Evolutionary conservation across 2,888 invertebrate species (phyloP).

Genomic region (Caprella mutica): DNA sequence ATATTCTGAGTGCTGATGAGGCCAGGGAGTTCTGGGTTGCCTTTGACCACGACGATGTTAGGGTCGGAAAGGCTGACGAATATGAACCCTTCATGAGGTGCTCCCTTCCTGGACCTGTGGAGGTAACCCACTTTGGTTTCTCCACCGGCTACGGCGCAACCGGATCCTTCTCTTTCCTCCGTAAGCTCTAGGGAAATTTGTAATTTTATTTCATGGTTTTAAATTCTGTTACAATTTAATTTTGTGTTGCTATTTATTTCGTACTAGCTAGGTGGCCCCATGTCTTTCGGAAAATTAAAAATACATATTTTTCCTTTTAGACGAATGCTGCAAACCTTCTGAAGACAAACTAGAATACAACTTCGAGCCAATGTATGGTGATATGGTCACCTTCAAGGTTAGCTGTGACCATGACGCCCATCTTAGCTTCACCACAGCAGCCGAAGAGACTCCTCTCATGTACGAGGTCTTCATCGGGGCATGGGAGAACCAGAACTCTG

Average conservation of each 20-base stretch:
- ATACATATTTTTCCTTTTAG: slow-evolving; percentile 11
- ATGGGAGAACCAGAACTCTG: slow-evolving; percentile 33
- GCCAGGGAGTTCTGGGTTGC: slow-evolving; percentile 53
- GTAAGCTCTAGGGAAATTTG: slow-evolving; percentile 11
- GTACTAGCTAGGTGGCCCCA: not conserved
- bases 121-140: slow-evolving; percentile 27
- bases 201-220: not conserved
- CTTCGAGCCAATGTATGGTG: slow-evolving; percentile 28
- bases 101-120: slow-evolving; percentile 21
- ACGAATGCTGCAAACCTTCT: slow-evolving; percentile 13
- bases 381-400: slow-evolving; percentile 29
- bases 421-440: slow-evolving; percentile 27
- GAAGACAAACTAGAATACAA: slow-evolving; percentile 29
- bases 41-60: slow-evolving; percentile 28
- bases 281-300: not conserved
- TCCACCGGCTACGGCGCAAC: slow-evolving; percentile 30
- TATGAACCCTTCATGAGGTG: slow-evolving; percentile 28
- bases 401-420: slow-evolving; percentile 32
- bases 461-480: slow-evolving; percentile 34
- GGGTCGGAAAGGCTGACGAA: slow-evolving; percentile 30
- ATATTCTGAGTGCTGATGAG: slow-evolving; percentile 51
- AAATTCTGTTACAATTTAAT: not conserved
- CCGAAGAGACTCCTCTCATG: slow-evolving; percentile 32
- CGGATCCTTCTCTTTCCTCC: slow-evolving; percentile 32
- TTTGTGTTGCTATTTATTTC: not conserved